Evolutionary conservation across 2,888 invertebrate species (phyloP), one percentile per base, ranked within the genome.

Genomic region (Keiferia lycopersicella): DNA sequence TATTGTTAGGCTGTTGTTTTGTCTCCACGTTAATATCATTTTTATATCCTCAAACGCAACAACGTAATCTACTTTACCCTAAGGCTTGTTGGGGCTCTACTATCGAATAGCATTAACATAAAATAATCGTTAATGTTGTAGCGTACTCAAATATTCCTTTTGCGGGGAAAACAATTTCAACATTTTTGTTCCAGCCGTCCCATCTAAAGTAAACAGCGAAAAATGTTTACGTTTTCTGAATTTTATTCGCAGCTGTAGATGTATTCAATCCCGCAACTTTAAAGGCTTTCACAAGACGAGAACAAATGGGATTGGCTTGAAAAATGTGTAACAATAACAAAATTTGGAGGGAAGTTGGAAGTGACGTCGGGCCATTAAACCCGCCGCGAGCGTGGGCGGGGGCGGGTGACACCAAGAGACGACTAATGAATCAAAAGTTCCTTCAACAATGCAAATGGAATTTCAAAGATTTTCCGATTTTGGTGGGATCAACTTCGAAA

Each of bases 301-400:
- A 80, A 83, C 81, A 84, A 85, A 85, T 83, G 82, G 78, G 81
- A 83, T 83, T 79, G 80, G 74, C 77, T 83, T 82, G 81, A 84
- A 82, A 84, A 84, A 85, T 84, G 82, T 82, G 76, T 81, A 80
- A 81, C 82, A 83, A 86, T 86, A 86, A 84, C 79, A 77, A 77
- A 84, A 84, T 60, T 83, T 80, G 79, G 64, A 41, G 75, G 77
- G 80, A 85, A 84, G 79, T 85, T 83, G 77, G 80, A 77, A 84
- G 82, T 84, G 83, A 85, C 83, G 80, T 79, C 73, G 78, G 74
- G 68, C 82, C 82, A 84, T 86, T 85, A 86, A 78, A 76, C 78
- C 77, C 74, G 74, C 76, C 75, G 67, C 74, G 73, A 72, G 71
- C 72, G 73, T 70, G 66, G 70, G 51, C 22, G 22, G 51, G 12